A percentile compares a stretch with the other conserved stretches of the same genome.
Evolutionary conservation across 2,113 vertebrate species (phyloP).

Genomic region (Hylia prasina): DNA sequence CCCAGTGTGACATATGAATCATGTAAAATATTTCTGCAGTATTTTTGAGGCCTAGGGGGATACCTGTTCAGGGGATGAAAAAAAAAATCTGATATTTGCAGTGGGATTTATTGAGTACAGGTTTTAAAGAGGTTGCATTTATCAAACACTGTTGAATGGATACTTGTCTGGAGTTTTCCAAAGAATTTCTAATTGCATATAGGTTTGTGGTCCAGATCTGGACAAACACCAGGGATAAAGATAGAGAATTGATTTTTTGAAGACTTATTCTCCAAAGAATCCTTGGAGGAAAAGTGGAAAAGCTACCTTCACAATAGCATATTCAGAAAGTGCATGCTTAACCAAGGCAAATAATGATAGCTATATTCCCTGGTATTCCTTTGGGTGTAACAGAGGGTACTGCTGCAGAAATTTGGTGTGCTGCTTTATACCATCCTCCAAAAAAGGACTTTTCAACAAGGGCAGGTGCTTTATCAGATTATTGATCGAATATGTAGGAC

Average conservation of each 20-base stretch:
- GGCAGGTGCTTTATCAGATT: background rate
- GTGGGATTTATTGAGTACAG: background rate
- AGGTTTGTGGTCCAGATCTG: background rate
- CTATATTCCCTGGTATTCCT: background rate
- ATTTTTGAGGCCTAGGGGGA: background rate
- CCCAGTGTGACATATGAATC: background rate
- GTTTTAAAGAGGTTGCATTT: background rate
- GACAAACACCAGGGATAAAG: background rate
- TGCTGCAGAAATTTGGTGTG: rapidly evolving
- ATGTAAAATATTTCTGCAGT: background rate
- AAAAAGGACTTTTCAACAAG: background rate
- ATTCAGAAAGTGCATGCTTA: background rate
- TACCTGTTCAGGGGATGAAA: background rate
- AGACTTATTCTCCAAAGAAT: background rate
- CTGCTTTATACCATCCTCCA: background rate
- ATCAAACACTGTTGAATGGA: background rate
- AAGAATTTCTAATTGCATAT: background rate
- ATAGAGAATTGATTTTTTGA: background rate
- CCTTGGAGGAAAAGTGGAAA: background rate
- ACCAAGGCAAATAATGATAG: background rate
- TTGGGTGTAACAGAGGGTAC: background rate
- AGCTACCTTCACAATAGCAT: background rate
- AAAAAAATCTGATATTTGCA: background rate
- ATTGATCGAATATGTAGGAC: background rate
- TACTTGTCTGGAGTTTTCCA: background rate